Percentiles rank a stretch among this genome's conserved stretches.
Evolutionary conservation across 2,888 invertebrate genomes (phyloP).

Genomic region (Cryptocephalus primarius): DNA sequence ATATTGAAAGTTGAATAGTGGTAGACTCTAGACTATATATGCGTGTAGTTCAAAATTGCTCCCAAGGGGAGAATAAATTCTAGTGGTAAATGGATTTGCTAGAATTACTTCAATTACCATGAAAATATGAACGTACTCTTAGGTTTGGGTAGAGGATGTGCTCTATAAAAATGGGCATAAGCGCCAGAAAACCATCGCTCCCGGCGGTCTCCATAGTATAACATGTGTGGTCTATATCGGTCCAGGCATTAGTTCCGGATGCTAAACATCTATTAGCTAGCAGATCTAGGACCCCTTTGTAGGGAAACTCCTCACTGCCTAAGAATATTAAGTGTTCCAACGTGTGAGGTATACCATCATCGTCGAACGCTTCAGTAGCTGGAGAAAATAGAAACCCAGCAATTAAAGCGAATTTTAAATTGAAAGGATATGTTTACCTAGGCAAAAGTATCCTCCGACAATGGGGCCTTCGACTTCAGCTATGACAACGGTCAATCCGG

Average conservation of each 20-base stretch:
- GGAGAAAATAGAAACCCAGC: constrained; percentile 3
- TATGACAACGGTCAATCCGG: constrained; percentile 72
- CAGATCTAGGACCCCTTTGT: constrained; percentile 79
- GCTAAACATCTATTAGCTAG: constrained; percentile 83
- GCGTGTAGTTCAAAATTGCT: too few species aligned
- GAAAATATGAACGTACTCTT: constrained; percentile 38
- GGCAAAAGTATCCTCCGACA: constrained; percentile 76
- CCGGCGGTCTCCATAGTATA: constrained; percentile 85
- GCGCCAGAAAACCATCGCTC: constrained; percentile 72
- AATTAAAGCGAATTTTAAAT: too few species aligned
- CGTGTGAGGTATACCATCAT: constrained; percentile 88
- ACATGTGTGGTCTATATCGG: constrained; percentile 77
- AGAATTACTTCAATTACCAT: too few species aligned
- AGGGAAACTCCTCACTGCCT: constrained; percentile 82
- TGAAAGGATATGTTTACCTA: constrained; percentile 45
- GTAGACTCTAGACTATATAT: too few species aligned
- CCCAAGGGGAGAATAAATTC: too few species aligned
- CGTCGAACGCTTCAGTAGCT: constrained; percentile 87
- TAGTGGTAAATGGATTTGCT: too few species aligned
- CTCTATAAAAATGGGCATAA: constrained; percentile 86
- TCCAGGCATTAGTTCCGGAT: constrained; percentile 88
- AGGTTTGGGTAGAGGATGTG: constrained; percentile 79
- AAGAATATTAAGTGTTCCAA: constrained; percentile 85
- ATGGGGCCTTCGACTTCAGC: constrained; percentile 85
- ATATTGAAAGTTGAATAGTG: too few species aligned